A percentile compares a stretch with the other conserved stretches of the same genome.
These are phyloP conservation scores for Pocillopora meandrina DNA, from an alignment of 92 coral and sea anemone species.

Conservation along the genomic window DNA sequence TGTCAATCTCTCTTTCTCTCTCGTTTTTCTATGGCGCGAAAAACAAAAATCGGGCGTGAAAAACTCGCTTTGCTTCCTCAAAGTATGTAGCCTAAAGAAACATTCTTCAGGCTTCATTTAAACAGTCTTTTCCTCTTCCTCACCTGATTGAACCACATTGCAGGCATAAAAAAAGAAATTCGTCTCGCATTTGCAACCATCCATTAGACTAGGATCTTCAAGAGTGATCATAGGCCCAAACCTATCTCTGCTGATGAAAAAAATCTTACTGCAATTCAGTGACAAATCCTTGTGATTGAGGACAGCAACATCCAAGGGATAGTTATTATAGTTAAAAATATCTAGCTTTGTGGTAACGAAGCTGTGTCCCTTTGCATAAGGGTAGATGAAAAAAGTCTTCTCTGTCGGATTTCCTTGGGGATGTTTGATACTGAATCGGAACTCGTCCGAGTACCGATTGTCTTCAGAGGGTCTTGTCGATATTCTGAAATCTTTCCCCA, in stretches of 20 bases:
- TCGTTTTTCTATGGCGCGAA: too few species aligned
- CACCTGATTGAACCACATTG: conserved; percentile 14
- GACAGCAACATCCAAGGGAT: conserved; percentile 17
- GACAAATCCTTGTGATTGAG: not conserved
- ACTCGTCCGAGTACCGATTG: conserved; percentile 15
- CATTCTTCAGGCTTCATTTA: not conserved
- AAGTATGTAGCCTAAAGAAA: too few species aligned
- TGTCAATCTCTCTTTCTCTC: too few species aligned
- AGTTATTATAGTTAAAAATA: not conserved
- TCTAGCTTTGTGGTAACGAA: conserved; percentile 11
- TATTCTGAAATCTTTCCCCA: conserved; percentile 10
- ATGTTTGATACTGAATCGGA: conserved; percentile 21
- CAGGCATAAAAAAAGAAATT: conserved; percentile 2
- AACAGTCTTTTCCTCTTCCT: not conserved
- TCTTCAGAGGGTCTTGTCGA: conserved; percentile 8
- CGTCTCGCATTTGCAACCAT: conserved; percentile 1
- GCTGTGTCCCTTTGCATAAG: not conserved
- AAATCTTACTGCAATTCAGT: not conserved
- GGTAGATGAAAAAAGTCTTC: conserved; percentile 17
- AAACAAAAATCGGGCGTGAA: too few species aligned
- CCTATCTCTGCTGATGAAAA: not conserved
- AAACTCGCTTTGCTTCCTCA: too few species aligned
- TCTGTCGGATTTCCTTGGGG: conserved; percentile 30
- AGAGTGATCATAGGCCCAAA: conserved; percentile 21
- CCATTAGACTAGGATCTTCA: not conserved